Evolutionary conservation across 2,797 vertebrate species (phyloP), one percentile per base, ranked within the genome.

Genomic region (Mormyrops boulengeri): DNA sequence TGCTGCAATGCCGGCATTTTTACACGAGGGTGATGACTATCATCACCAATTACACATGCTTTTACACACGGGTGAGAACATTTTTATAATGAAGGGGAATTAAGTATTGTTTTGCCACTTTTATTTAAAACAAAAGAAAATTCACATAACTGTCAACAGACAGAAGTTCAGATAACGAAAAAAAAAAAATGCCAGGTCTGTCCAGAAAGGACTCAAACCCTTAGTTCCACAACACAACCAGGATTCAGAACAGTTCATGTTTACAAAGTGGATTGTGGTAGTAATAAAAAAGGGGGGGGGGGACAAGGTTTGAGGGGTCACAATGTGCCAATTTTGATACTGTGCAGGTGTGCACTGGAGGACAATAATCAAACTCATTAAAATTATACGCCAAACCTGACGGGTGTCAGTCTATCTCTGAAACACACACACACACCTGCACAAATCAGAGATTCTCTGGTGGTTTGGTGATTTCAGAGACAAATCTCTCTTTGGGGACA

Each of bases 41-140:
- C 8, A 34, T 34, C 30, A 38, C 4, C 34, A 41, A 19, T 44
- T 38, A 38, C 26, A 34, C 66, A 17, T 73, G 30, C 4, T 44
- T 44, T 17, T 17, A 41, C 41, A 84, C 80, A 44, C 6, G n/a
- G 3, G 14, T 3, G 44, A 47, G 77, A 85, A 50, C 26, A 57
- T 57, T 7, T 87, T 53, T n/a, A 82, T 22, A 84, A 84, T 52
- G 44, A 82, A 53, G 34, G 34, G 41, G 60, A 88, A 66, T 80
- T 80, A 41, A 53, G 22, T 26, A 30, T 38, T 26, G 26, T 85
- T 62, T 88, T 88, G 57, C 55, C 50, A 38, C 82, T 86, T 85
- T 85, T 69, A 88, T 19, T 88, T 73, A 82, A 88, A 88, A 73
- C 47, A 53, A 85, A 90, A 88, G 44, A 66, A 77, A 88, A 82